Base-by-base conservation (phyloP, 2,888 invertebrate species). In the Patella ulyssiponensis region DNA sequence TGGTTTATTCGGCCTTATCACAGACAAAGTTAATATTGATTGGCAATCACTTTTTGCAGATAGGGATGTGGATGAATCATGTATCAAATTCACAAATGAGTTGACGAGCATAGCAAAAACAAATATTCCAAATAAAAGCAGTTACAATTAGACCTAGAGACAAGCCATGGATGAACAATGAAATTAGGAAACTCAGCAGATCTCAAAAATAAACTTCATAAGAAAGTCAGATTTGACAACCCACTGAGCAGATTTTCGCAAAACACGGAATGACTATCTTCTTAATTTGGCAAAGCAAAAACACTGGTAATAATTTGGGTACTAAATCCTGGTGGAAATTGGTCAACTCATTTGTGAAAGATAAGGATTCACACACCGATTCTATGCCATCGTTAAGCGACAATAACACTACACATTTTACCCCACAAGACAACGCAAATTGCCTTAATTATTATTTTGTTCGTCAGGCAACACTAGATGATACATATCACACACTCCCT, bases 111-210 rank as follows among this genome's bases (percentile, higher is more conserved):
- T 64, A 20, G 64, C 64, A n/a, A 64, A 17, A 64, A 15, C n/a
- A 20, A 64, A 64, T n/a, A 64, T 64, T 20, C 64, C 64, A 7
- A 64, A 64, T 64, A 64, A 64, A n/a, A n/a, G 23, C 17, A 64
- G 64, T 64, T 64, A 64, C 64, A 64, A 64, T 64, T 64, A n/a
- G 64, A 20, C 64, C 64, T n/a, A n/a, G 64, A 20, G 64, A 64
- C 64, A 5, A 64, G 20, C 20, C 64, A 15, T 64, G 64, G 64
- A 64, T 64, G 64, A 64, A 64, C n/a, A 64, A 64, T 20, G n/a
- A n/a, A 20, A 64, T 64, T 2, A 64, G 64, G n/a, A 64, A 64
- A 64, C 23, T 64, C n/a, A 20, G 64, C n/a, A 64, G 64, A 64
- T 20, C n/a, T 20, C 20, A 64, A 64, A 64, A 64, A 64, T 14